These are phyloP conservation scores for Chiroxiphia lanceolata DNA, from an alignment of 2,797 vertebrate genomes.

Conservation along the genomic window DNA sequence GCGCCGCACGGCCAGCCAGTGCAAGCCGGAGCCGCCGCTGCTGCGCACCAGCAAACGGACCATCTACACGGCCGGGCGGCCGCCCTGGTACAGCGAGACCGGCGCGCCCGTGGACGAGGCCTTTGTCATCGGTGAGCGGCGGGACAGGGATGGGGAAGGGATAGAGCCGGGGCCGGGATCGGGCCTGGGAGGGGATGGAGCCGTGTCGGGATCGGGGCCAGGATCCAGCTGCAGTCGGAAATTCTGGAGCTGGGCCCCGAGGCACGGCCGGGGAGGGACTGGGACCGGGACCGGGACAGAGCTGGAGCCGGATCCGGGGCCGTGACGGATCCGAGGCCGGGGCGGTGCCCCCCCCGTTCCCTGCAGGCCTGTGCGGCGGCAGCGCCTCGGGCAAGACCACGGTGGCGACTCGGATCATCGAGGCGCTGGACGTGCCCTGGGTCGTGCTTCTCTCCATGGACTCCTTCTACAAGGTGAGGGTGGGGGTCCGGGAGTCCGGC, in stretches of 20 bases:
- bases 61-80: constrained; percentile 89
- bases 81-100: constrained; percentile 91
- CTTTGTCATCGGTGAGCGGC: constrained; percentile 85
- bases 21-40: constrained; percentile 85
- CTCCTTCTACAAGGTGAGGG: constrained; percentile 89
- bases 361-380: constrained; percentile 86
- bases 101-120: constrained; percentile 91
- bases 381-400: constrained; percentile 92
- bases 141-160: not conserved
- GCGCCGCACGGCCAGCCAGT: constrained; percentile 83
- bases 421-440: constrained; percentile 91
- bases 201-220: no score
- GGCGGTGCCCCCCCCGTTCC: not conserved
- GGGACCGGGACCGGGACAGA: not conserved
- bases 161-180: no score
- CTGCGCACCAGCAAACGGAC: constrained; percentile 88
- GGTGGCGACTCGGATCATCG: constrained; percentile 90
- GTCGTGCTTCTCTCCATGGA: constrained; percentile 93
- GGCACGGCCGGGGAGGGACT: not conserved
- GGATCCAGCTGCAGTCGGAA: not conserved
- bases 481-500: rapidly evolving
- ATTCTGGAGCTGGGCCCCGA: not conserved
- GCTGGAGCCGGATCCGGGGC: not conserved
- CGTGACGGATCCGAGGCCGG: not conserved
- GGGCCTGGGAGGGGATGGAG: not conserved